phyloP scores from a whole-genome alignment of 1,140 invertebrate genomes.

The Ceratosolen solmsi region DNA sequence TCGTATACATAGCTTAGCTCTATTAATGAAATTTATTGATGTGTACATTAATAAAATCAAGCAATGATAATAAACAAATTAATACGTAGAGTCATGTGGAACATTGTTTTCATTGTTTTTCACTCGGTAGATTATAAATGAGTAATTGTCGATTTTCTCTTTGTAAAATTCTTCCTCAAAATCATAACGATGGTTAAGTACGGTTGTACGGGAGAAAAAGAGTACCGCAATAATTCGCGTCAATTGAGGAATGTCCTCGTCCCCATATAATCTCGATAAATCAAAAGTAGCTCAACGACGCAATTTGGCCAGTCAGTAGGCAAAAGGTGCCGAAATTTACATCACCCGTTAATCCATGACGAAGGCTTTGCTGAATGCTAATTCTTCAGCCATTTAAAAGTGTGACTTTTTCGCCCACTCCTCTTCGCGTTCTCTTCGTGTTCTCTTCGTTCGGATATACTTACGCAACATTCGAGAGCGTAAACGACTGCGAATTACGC shows the following conservation, averaged over 20 bases:
- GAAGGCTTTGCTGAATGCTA: not conserved
- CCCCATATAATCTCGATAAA: not conserved
- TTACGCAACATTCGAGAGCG: constrained; percentile 22
- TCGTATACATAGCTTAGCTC: not conserved
- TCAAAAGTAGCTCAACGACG: constrained; percentile 25
- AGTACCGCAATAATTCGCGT: too few species aligned
- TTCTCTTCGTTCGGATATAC: constrained; percentile 9
- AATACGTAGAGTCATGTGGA: not conserved
- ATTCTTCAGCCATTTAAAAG: not conserved
- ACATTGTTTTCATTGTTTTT: constrained; percentile 5
- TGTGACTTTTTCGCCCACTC: constrained; percentile 25
- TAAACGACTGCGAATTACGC: constrained; percentile 26
- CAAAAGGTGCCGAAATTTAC: not conserved
- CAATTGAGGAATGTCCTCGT: not conserved
- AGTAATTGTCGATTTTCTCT: not conserved
- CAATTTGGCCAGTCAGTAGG: not conserved
- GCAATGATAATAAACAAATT: not conserved
- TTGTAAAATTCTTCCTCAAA: not conserved
- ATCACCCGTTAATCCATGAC: not conserved
- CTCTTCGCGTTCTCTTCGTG: not conserved
- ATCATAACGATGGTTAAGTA: too few species aligned
- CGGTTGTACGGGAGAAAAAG: too few species aligned
- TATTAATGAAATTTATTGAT: not conserved
- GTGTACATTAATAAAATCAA: not conserved
- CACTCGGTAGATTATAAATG: not conserved